Evolutionary conservation across 2,888 invertebrate species (phyloP).

Genomic region (Trachelus iudaicus): DNA sequence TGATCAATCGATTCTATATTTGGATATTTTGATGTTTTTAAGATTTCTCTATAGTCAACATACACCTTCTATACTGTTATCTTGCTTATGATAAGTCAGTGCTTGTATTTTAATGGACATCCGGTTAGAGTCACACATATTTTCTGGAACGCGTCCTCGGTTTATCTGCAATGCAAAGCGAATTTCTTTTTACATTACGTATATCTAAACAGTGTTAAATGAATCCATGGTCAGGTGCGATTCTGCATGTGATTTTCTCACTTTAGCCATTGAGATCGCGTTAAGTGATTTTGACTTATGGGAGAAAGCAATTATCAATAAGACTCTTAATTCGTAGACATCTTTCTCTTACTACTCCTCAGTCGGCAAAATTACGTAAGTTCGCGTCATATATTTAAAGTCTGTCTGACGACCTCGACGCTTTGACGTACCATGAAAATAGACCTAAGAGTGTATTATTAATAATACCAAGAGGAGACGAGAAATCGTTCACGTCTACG

Average conservation of each 20-base stretch:
- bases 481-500: neutral
- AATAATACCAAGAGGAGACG: slow-evolving; percentile 22
- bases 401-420: slow-evolving; percentile 16
- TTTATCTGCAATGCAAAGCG: neutral
- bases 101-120: neutral
- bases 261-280: neutral
- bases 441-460: slow-evolving; percentile 25
- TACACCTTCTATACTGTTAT: neutral
- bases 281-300: neutral
- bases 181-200: neutral
- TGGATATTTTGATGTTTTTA: neutral
- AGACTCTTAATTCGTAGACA: neutral
- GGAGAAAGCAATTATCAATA: neutral
- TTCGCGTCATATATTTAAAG: slow-evolving; percentile 18
- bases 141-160: neutral
- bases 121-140: neutral
- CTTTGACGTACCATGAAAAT: slow-evolving; percentile 36
- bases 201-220: neutral
- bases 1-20: neutral
- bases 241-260: neutral
- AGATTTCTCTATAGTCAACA: neutral
- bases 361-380: slow-evolving; percentile 2
- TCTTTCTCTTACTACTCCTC: neutral
- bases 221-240: neutral
- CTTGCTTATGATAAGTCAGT: neutral